Evolutionary conservation across 2,797 vertebrate species (phyloP).

Genomic region (Aulostomus chinensis): DNA sequence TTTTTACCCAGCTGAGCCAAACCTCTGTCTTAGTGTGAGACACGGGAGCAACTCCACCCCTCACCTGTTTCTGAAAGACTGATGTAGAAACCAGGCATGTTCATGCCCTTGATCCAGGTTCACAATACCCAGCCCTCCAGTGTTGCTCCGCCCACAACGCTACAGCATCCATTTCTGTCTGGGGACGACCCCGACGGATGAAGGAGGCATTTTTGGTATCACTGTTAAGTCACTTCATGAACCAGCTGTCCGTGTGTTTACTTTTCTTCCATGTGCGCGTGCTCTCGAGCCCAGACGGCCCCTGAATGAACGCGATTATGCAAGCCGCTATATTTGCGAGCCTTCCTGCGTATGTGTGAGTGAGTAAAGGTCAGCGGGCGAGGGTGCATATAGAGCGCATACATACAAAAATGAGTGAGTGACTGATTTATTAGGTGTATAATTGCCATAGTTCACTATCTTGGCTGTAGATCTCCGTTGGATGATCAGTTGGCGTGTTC

Average conservation of each 20-base stretch:
- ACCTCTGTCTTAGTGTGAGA: constrained; percentile 17
- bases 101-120: constrained; percentile 22
- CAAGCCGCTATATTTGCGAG: constrained; percentile 18
- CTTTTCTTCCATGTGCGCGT: constrained; percentile 2
- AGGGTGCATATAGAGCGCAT: constrained; percentile 32
- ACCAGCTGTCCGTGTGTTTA: constrained; percentile 25
- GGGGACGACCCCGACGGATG: not conserved
- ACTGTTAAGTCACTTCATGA: constrained; percentile 41
- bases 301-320: constrained; percentile 27
- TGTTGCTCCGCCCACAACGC: constrained; percentile 45
- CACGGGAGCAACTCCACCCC: constrained; percentile 20
- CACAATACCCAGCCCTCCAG: constrained; percentile 14
- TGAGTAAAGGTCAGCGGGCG: constrained; percentile 25
- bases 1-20: constrained; percentile 33
- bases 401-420: constrained; percentile 54
- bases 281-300: constrained; percentile 28
- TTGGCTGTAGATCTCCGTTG: constrained; percentile 51
- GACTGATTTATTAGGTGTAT: constrained; percentile 76
- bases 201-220: constrained; percentile 18
- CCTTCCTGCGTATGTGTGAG: not conserved
- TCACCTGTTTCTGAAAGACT: constrained; percentile 28
- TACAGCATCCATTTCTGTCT: constrained; percentile 1
- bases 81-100: constrained; percentile 50
- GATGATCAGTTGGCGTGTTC: constrained; percentile 21
- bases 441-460: constrained; percentile 57